Evolutionary conservation across 1,140 invertebrate species (phyloP).

Genomic region (Oncopodura yosiiana): DNA sequence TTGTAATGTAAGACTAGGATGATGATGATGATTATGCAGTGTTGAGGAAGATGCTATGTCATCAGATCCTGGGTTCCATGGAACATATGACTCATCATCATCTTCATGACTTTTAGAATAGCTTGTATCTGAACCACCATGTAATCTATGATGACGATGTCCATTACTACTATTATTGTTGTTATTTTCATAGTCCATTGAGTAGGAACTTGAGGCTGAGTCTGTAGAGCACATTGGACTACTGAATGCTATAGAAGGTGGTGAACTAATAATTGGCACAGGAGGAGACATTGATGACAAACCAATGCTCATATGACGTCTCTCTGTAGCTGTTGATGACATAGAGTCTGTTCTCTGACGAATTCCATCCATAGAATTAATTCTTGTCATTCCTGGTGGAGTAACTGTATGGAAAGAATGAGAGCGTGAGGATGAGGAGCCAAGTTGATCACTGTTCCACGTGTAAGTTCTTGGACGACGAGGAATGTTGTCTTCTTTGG

Average conservation of each 20-base stretch:
- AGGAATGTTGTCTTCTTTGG: slow-evolving; percentile 36
- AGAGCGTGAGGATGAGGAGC: slow-evolving; percentile 13
- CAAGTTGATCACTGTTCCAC: slow-evolving; percentile 50
- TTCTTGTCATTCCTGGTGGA: slow-evolving; percentile 30
- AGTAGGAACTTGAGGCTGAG: slow-evolving; percentile 49
- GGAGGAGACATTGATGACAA: slow-evolving; percentile 28
- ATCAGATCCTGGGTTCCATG: slow-evolving; percentile 41
- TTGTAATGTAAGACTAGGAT: slow-evolving; percentile 14
- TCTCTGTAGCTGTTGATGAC: slow-evolving; percentile 10
- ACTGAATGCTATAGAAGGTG: slow-evolving; percentile 22
- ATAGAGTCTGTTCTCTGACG: slow-evolving; percentile 25
- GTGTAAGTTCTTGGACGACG: slow-evolving; percentile 63
- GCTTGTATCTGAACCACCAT: slow-evolving; percentile 1
- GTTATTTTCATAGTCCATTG: slow-evolving; percentile 50
- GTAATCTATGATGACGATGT: not conserved
- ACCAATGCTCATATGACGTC: not conserved
- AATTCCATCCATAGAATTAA: slow-evolving; percentile 21
- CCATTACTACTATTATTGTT: slow-evolving; percentile 20
- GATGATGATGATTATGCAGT: slow-evolving; percentile 5
- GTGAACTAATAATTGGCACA: slow-evolving; percentile 10
- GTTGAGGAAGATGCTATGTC: slow-evolving; percentile 7
- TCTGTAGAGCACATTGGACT: slow-evolving; percentile 20
- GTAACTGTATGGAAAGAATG: slow-evolving; percentile 31
- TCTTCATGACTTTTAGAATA: slow-evolving; percentile 43
- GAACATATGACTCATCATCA: slow-evolving; percentile 48